Evolutionary conservation across 2,888 invertebrate genomes (phyloP).

Genomic region (Tiliacea aurago): DNA sequence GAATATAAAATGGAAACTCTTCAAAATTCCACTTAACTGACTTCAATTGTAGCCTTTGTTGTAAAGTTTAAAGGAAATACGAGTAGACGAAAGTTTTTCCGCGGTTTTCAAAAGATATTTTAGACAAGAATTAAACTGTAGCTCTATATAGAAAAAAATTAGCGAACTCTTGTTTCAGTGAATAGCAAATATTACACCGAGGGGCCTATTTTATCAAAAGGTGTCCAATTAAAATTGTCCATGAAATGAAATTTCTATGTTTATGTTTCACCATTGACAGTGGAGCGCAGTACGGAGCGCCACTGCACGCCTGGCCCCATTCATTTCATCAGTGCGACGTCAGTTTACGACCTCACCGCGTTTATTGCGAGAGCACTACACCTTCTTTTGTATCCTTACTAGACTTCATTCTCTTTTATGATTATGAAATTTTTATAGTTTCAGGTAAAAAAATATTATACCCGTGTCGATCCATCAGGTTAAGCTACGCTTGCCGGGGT

Average conservation of each 20-base stretch:
- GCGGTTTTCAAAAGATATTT: conserved; percentile 65
- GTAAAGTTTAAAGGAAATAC: conserved; percentile 70
- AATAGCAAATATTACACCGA: conserved; percentile 63
- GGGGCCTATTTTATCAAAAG: conserved; percentile 68
- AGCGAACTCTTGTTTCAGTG: conserved; percentile 64
- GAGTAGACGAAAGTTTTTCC: conserved; percentile 67
- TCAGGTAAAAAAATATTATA: conserved; percentile 68
- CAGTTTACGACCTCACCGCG: conserved; percentile 82
- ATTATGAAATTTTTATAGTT: conserved; percentile 77
- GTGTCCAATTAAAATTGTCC: conserved; percentile 80
- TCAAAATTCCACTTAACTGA: conserved; percentile 74
- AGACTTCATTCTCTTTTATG: conserved; percentile 76
- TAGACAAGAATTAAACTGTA: conserved; percentile 62
- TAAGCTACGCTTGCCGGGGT: too few species aligned
- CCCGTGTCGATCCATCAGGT: too few species aligned
- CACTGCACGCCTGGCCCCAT: conserved; percentile 68
- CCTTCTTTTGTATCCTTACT: conserved; percentile 78
- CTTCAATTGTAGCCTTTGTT: conserved; percentile 78
- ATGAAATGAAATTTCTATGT: conserved; percentile 71
- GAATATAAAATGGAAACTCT: conserved; percentile 75
- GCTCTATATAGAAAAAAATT: conserved; percentile 65
- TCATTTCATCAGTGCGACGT: conserved; percentile 77
- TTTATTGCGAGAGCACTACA: conserved; percentile 82
- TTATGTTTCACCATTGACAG: conserved; percentile 75
- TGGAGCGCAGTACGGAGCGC: conserved; percentile 63